phyloP scores from a whole-genome alignment of 2,113 vertebrate species.

The Grammomys surdaster region DNA sequence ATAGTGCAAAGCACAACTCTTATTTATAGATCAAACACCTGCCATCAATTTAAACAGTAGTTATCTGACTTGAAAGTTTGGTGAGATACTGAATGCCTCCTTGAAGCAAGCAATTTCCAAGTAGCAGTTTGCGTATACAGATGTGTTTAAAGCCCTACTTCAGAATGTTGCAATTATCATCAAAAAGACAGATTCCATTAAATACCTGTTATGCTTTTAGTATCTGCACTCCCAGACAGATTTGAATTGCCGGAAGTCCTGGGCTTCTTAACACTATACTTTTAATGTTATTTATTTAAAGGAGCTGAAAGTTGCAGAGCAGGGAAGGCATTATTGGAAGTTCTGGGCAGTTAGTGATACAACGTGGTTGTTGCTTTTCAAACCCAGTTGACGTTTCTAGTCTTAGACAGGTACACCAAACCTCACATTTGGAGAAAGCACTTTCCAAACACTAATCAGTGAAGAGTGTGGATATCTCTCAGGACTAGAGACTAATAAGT shows the following conservation, averaged over 20 bases:
- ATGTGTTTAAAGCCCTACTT: slow-evolving; percentile 69
- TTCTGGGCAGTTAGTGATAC: slow-evolving; percentile 59
- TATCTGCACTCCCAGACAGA: slow-evolving; percentile 45
- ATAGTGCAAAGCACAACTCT: slow-evolving; percentile 54
- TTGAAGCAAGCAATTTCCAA: slow-evolving; percentile 81
- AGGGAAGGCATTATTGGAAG: slow-evolving; percentile 61
- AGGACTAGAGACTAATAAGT: not conserved
- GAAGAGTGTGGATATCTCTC: not conserved
- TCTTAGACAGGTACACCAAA: not conserved
- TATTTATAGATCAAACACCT: slow-evolving; percentile 77
- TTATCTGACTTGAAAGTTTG: slow-evolving; percentile 80
- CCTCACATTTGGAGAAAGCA: not conserved
- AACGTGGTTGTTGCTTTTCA: slow-evolving; percentile 69
- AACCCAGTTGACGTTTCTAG: not conserved
- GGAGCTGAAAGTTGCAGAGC: slow-evolving; percentile 57
- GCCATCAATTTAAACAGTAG: slow-evolving; percentile 79
- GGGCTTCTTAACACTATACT: slow-evolving; percentile 63
- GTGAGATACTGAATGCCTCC: slow-evolving; percentile 68
- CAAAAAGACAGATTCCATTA: slow-evolving; percentile 77
- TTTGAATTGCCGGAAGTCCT: slow-evolving; percentile 70
- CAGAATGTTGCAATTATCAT: slow-evolving; percentile 79
- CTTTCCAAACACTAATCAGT: not conserved
- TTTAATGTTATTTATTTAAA: slow-evolving; percentile 75
- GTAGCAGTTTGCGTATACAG: slow-evolving; percentile 71
- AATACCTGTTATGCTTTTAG: slow-evolving; percentile 64